Percentiles rank a stretch among this genome's conserved stretches.
Conservation (phyloP, 92 coral and sea anemone genomes). For the Phymanthus crucifer region DNA sequence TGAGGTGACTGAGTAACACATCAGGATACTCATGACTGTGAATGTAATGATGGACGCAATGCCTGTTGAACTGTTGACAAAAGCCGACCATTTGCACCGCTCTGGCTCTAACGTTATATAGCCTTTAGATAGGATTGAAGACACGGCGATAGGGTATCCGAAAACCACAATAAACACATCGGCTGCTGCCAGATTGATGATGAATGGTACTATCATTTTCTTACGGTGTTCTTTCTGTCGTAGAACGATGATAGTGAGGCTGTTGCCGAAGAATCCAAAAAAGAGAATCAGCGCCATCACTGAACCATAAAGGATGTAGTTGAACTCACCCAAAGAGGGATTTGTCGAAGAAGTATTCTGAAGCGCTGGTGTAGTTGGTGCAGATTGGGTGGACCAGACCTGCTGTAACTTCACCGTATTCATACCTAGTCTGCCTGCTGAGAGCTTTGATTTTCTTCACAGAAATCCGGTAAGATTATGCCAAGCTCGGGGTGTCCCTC, state of each 20-base stretch:
- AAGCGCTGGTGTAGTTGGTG: background rate
- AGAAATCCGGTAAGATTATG: background rate
- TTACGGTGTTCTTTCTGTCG: slow-evolving; percentile 42
- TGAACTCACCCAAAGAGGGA: background rate
- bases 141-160: slow-evolving; percentile 50
- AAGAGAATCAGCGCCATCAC: slow-evolving; percentile 36
- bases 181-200: slow-evolving; percentile 46
- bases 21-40: slow-evolving; percentile 34
- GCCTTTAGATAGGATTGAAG: slow-evolving; percentile 18
- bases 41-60: slow-evolving; percentile 53
- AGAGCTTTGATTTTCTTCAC: background rate
- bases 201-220: slow-evolving; percentile 48
- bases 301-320: slow-evolving; percentile 21
- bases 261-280: slow-evolving; percentile 52
- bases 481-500: background rate
- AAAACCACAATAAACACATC: slow-evolving; percentile 44
- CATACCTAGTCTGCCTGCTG: background rate
- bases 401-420: background rate
- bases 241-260: slow-evolving; percentile 39
- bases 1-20: slow-evolving; percentile 21
- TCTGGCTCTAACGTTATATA: background rate
- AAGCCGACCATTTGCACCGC: slow-evolving; percentile 52
- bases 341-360: background rate
- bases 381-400: background rate
- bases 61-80: slow-evolving; percentile 52